These are phyloP conservation scores for Anastatus disparis DNA, from an alignment of 1,140 invertebrate genomes.

Conservation along the genomic window DNA sequence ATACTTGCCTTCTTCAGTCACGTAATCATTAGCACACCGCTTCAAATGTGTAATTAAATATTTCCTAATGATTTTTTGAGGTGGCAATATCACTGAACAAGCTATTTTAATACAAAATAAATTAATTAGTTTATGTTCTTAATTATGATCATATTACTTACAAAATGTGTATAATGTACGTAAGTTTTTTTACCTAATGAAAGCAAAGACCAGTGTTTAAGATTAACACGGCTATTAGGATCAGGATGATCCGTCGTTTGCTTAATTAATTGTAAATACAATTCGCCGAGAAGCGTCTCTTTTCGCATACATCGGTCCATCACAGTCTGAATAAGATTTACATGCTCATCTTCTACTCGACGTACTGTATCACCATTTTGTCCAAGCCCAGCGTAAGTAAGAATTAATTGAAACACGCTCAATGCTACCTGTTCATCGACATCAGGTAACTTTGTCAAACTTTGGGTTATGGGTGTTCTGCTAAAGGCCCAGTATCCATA, in stretches of 20 bases:
- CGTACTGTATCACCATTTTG: slow-evolving; percentile 75
- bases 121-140: too few species aligned
- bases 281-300: slow-evolving; percentile 87
- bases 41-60: slow-evolving; percentile 92
- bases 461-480: slow-evolving; percentile 81
- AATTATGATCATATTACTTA: too few species aligned
- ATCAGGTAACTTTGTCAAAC: slow-evolving; percentile 85
- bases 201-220: slow-evolving; percentile 92
- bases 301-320: slow-evolving; percentile 91
- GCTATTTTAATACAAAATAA: slow-evolving; percentile 51
- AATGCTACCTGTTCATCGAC: slow-evolving; percentile 86
- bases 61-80: slow-evolving; percentile 83
- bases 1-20: slow-evolving; percentile 94
- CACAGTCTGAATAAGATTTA: slow-evolving; percentile 86
- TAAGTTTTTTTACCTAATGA: slow-evolving; percentile 74
- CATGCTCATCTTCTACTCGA: slow-evolving; percentile 85
- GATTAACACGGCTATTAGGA: slow-evolving; percentile 87
- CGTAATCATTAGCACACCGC: slow-evolving; percentile 86
- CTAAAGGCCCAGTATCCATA: slow-evolving; percentile 92
- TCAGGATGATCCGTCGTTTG: slow-evolving; percentile 93
- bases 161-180: too few species aligned
- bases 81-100: slow-evolving; percentile 88
- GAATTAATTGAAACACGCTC: slow-evolving; percentile 79
- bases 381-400: slow-evolving; percentile 87
- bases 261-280: slow-evolving; percentile 93